Percentiles rank a stretch among this genome's conserved stretches.
Evolutionary conservation across 2,797 vertebrate genomes (phyloP).

Genomic region (Cryptoblepharus egeriae): DNA sequence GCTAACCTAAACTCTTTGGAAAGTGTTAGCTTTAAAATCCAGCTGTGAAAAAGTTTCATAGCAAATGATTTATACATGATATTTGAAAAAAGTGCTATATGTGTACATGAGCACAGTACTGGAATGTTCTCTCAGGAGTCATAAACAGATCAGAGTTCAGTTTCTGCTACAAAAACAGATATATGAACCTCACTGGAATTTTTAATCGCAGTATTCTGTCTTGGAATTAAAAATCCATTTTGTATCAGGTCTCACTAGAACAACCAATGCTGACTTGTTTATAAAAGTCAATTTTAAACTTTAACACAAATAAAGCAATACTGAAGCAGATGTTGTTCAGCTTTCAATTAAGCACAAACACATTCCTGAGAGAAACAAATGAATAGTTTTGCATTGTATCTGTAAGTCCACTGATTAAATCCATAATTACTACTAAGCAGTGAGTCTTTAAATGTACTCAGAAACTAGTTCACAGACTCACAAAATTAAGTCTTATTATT

Average conservation of each 20-base stretch:
- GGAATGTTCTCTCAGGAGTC: slow-evolving; percentile 67
- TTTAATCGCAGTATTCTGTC: slow-evolving; percentile 69
- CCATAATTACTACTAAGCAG: slow-evolving; percentile 17
- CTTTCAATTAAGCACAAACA: slow-evolving; percentile 53
- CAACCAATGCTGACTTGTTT: slow-evolving; percentile 67
- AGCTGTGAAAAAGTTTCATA: slow-evolving; percentile 61
- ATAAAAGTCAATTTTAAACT: slow-evolving; percentile 69
- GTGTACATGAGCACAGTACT: slow-evolving; percentile 67
- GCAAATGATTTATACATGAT: slow-evolving; percentile 62
- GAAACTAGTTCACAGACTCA: slow-evolving; percentile 10
- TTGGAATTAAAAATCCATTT: slow-evolving; percentile 75
- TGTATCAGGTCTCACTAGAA: slow-evolving; percentile 54
- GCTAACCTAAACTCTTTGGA: neutral
- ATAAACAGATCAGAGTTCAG: slow-evolving; percentile 71
- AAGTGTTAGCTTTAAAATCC: slow-evolving; percentile 36
- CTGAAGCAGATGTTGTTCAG: slow-evolving; percentile 50
- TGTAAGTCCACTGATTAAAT: slow-evolving; percentile 44
- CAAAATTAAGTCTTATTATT: slow-evolving; percentile 6
- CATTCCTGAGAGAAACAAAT: slow-evolving; percentile 41
- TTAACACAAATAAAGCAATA: slow-evolving; percentile 55
- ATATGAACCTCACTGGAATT: slow-evolving; percentile 68
- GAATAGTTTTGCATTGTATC: neutral
- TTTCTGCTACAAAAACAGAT: slow-evolving; percentile 70
- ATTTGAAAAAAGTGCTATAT: slow-evolving; percentile 61
- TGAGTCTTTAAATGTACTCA: slow-evolving; percentile 18